Evolutionary conservation across 2,797 vertebrate genomes (phyloP).

Genomic region (Myripristis murdjan): DNA sequence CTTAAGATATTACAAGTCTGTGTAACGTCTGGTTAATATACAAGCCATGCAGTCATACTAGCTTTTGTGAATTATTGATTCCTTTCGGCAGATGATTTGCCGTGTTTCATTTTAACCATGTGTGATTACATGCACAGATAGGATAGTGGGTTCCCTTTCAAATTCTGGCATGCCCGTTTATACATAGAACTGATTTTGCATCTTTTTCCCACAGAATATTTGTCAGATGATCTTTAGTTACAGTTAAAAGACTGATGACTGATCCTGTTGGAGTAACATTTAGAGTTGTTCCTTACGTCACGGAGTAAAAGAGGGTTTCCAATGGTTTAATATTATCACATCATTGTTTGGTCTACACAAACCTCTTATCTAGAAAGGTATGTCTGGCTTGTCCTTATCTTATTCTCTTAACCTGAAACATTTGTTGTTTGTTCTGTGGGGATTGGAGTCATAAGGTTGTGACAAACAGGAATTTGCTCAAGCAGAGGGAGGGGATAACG

Average conservation of each 20-base stretch:
- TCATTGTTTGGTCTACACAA: background rate
- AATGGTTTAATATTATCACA: background rate
- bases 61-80: constrained; percentile 10
- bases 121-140: background rate
- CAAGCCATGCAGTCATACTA: constrained; percentile 34
- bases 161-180: background rate
- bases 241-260: background rate
- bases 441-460: no score
- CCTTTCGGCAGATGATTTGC: background rate
- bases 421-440: background rate
- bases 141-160: background rate
- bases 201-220: background rate
- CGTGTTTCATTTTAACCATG: background rate
- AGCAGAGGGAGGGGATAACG: background rate
- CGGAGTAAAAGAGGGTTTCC: background rate
- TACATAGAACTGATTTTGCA: background rate
- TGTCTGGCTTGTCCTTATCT: background rate
- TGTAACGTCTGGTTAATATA: constrained; percentile 29
- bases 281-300: background rate
- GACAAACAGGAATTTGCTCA: background rate
- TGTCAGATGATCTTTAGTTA: background rate
- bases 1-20: constrained; percentile 24
- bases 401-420: background rate
- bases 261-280: background rate
- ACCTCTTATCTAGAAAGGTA: background rate